Conservation (phyloP, 2,888 invertebrate species). For the Amiota communis region DNA sequence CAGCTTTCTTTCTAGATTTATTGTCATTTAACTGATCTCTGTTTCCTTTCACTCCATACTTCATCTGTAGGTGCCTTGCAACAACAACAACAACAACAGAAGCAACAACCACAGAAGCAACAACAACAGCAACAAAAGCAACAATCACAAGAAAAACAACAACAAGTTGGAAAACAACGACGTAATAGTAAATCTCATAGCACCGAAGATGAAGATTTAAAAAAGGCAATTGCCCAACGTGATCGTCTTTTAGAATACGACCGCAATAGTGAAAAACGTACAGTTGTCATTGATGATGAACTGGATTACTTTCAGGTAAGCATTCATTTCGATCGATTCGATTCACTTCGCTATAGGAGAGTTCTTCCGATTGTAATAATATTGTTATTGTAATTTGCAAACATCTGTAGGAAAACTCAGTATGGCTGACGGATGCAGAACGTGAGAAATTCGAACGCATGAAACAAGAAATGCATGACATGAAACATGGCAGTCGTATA, state of each 20-base stretch:
- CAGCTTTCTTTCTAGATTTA: too few species aligned
- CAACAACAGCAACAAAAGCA: slow-evolving; percentile 12
- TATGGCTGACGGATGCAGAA: slow-evolving; percentile 86
- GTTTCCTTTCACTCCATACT: too few species aligned
- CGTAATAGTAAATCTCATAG: too few species aligned
- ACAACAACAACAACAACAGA: slow-evolving; percentile 1
- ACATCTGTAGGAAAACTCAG: slow-evolving; percentile 76
- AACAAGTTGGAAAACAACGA: slow-evolving; percentile 55
- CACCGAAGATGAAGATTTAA: slow-evolving; percentile 76
- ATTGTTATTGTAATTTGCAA: not conserved
- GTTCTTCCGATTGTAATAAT: not conserved
- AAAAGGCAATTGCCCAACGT: slow-evolving; percentile 84
- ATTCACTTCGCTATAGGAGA: not conserved
- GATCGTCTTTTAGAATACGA: slow-evolving; percentile 90
- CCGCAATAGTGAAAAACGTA: slow-evolving; percentile 78
- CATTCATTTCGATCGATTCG: slow-evolving; percentile 38
- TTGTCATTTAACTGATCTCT: too few species aligned
- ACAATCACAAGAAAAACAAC: slow-evolving; percentile 26
- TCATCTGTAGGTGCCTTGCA: too few species aligned
- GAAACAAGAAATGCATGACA: slow-evolving; percentile 79
- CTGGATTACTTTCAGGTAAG: slow-evolving; percentile 87
- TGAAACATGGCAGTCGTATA: slow-evolving; percentile 80
- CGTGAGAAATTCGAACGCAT: slow-evolving; percentile 79
- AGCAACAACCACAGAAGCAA: slow-evolving; percentile 27
- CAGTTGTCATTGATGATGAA: slow-evolving; percentile 84